Conservation (phyloP, 2,888 invertebrate species). For the Tetramorium bicarinatum region DNA sequence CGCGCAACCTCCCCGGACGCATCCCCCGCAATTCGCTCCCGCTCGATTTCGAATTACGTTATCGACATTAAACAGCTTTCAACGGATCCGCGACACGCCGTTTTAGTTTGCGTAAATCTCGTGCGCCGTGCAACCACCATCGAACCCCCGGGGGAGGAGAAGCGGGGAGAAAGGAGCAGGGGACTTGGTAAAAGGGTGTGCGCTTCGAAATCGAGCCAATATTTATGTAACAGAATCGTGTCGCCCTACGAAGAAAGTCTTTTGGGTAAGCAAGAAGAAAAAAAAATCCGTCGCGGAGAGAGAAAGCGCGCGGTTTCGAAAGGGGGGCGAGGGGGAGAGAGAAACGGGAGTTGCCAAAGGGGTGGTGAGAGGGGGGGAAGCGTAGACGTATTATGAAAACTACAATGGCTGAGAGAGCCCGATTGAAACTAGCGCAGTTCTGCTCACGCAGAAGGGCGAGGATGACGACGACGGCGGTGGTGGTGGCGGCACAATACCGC, state of each 20-base stretch:
- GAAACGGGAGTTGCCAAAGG: constrained; percentile 26
- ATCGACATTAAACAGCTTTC: constrained; percentile 72
- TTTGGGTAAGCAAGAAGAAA: constrained; percentile 75
- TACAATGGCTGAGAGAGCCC: constrained; percentile 64
- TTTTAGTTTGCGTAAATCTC: constrained; percentile 58
- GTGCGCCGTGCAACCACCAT: constrained; percentile 30
- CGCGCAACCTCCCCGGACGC: constrained; percentile 20
- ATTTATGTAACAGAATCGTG: constrained; percentile 82
- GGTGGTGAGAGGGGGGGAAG: constrained; percentile 35
- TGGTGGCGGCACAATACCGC: constrained; percentile 77
- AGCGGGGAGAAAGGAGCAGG: background rate
- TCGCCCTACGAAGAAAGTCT: constrained; percentile 69
- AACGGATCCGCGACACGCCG: constrained; percentile 66
- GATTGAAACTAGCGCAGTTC: constrained; percentile 72
- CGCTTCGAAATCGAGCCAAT: constrained; percentile 80
- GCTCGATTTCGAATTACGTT: constrained; percentile 66
- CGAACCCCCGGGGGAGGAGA: constrained; percentile 22
- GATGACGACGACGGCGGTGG: constrained; percentile 62
- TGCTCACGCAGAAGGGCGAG: constrained; percentile 62
- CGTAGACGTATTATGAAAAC: constrained; percentile 64
- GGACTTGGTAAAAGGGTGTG: constrained; percentile 72
- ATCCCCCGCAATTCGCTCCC: constrained; percentile 47
- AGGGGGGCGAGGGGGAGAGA: constrained; percentile 5
- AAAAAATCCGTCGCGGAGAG: constrained; percentile 54
- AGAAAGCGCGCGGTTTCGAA: constrained; percentile 33